phyloP scores from a whole-genome alignment of 2,797 vertebrate species.

The Enteromius afrohamiltoni region DNA sequence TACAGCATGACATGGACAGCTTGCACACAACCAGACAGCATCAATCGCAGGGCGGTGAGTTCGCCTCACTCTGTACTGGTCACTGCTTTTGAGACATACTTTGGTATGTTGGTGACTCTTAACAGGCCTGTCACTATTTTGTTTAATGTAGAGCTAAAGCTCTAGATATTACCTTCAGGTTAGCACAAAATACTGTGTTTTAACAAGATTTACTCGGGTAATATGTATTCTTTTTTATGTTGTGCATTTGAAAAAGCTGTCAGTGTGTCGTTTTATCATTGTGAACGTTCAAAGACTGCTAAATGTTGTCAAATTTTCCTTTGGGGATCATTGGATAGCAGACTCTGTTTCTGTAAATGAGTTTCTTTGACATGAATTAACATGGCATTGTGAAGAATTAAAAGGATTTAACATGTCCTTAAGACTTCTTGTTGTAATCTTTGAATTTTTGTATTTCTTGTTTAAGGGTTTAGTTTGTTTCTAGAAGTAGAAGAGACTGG shows the following conservation, averaged over 20 bases:
- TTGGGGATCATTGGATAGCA: conserved; percentile 5
- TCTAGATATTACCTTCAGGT: background rate
- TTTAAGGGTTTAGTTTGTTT: background rate
- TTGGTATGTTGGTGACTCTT: conserved; percentile 34
- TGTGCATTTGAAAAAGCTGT: background rate
- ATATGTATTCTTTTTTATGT: conserved; percentile 12
- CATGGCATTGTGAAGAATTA: background rate
- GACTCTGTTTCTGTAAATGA: background rate
- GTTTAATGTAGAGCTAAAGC: background rate
- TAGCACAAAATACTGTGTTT: background rate
- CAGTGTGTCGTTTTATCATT: background rate
- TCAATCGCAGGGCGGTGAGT: conserved; percentile 58
- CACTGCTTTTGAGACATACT: conserved; percentile 17
- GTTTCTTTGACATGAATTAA: background rate
- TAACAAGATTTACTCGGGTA: background rate
- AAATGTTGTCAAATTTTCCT: background rate
- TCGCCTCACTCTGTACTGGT: background rate
- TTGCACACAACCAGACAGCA: conserved; percentile 38
- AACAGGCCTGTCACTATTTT: background rate
- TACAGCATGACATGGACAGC: conserved; percentile 24
- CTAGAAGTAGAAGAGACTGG: background rate
- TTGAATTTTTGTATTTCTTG: background rate
- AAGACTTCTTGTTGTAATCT: background rate
- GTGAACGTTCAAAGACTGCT: background rate
- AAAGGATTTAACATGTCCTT: conserved; percentile 8